These are phyloP conservation scores for Anoplopoma fimbria DNA, from an alignment of 2,113 vertebrate genomes.

Conservation along the genomic window DNA sequence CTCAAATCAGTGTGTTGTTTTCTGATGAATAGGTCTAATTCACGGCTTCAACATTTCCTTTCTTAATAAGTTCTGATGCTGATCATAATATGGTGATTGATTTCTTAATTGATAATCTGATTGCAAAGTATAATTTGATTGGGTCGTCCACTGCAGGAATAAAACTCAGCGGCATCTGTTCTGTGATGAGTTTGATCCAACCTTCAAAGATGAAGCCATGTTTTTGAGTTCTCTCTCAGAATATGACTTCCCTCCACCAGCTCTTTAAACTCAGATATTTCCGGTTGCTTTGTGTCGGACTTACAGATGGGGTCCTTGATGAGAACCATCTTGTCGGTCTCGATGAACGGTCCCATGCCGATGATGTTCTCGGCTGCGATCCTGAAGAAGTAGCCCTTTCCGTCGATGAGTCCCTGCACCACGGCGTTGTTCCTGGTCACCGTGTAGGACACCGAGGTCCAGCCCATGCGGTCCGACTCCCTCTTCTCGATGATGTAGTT, in stretches of 20 bases:
- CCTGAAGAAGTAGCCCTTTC: conserved; percentile 96
- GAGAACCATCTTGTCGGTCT: conserved; percentile 88
- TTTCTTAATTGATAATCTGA: background rate
- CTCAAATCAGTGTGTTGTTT: no score
- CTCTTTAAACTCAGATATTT: no score
- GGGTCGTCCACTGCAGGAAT: no score
- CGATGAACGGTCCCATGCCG: conserved; percentile 95
- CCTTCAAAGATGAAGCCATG: no score
- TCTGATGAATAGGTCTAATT: background rate
- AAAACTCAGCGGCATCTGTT: no score
- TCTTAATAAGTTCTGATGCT: no score
- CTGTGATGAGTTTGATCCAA: no score
- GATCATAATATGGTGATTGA: background rate
- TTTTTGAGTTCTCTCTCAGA: no score
- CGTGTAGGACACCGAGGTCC: conserved; percentile 95
- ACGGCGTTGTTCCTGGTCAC: conserved; percentile 97
- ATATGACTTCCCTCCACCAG: no score
- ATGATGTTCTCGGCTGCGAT: conserved; percentile 98
- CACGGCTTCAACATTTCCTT: background rate
- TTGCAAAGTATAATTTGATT: no score
- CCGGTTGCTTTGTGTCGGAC: conserved; percentile 51
- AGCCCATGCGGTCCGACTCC: conserved; percentile 94
- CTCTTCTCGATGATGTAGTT: conserved; percentile 98
- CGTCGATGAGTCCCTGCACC: conserved; percentile 92
- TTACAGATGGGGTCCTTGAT: conserved; percentile 96